Evolutionary conservation across 2,113 vertebrate genomes (phyloP).

Genomic region (Cryptotis parvus): DNA sequence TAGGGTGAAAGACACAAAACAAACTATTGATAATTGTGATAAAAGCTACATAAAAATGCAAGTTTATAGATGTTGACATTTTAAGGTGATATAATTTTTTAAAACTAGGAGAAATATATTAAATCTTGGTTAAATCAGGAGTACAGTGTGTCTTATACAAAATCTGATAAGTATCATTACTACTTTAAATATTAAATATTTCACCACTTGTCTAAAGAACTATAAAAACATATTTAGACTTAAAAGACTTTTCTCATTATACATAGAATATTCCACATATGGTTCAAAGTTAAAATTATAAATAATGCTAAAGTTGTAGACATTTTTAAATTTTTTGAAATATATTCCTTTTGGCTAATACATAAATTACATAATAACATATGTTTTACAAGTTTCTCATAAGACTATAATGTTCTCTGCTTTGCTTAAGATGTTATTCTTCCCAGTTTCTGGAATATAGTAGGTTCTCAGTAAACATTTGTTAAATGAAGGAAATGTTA

Average conservation of each 20-base stretch:
- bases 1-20: neutral
- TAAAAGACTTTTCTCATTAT: neutral
- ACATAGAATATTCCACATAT: neutral
- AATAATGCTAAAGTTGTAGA: slow-evolving; percentile 16
- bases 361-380: neutral
- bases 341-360: neutral
- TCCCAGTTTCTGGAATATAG: neutral
- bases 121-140: neutral
- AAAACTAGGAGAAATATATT: neutral
- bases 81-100: neutral
- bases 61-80: neutral
- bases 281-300: slow-evolving; percentile 10
- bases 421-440: too few species aligned
- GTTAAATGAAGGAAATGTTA: neutral
- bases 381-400: neutral
- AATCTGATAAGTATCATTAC: neutral
- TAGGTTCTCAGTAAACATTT: neutral
- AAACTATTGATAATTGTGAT: neutral
- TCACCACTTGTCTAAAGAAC: neutral
- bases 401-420: neutral
- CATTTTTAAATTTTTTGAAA: neutral
- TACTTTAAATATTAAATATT: too few species aligned
- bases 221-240: neutral
- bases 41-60: neutral
- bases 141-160: neutral